These are phyloP conservation scores for Tenthredo scrophulariae DNA, from an alignment of 2,888 invertebrate species.

Conservation along the genomic window DNA sequence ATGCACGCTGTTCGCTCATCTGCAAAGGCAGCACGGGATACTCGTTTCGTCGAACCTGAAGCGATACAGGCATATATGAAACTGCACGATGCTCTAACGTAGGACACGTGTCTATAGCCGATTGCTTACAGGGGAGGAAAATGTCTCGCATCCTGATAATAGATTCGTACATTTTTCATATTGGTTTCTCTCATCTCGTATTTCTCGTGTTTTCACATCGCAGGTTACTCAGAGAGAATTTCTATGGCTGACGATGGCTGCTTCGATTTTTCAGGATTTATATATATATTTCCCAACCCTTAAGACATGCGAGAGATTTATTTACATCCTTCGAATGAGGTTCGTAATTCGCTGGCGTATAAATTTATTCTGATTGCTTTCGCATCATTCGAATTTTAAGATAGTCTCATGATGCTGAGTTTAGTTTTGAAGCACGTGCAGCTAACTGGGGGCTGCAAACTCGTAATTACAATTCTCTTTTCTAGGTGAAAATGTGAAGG, in stretches of 20 bases:
- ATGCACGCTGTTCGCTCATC: slow-evolving; percentile 14
- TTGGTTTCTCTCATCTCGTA: neutral
- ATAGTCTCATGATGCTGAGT: neutral
- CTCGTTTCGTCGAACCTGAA: slow-evolving; percentile 29
- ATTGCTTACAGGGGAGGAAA: slow-evolving; percentile 33
- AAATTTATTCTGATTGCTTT: no score
- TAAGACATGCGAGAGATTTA: neutral
- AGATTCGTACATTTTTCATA: slow-evolving; percentile 34
- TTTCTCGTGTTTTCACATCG: neutral
- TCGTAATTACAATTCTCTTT: neutral
- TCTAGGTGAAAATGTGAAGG: neutral
- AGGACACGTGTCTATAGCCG: slow-evolving; percentile 38
- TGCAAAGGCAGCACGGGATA: slow-evolving; percentile 19
- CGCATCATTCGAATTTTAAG: no score
- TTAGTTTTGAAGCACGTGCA: neutral
- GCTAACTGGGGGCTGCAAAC: neutral
- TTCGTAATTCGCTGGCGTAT: no score
- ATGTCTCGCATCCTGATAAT: slow-evolving; percentile 7
- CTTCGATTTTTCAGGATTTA: neutral
- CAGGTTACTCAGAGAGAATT: neutral
- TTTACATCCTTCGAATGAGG: no score
- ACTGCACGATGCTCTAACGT: neutral
- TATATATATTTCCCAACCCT: neutral
- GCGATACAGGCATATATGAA: neutral
- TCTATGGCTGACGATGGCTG: neutral